Percentiles rank a stretch among this genome's conserved stretches.
These are phyloP conservation scores for Polymixis lichenea DNA, from an alignment of 2,888 invertebrate species.

Conservation along the genomic window DNA sequence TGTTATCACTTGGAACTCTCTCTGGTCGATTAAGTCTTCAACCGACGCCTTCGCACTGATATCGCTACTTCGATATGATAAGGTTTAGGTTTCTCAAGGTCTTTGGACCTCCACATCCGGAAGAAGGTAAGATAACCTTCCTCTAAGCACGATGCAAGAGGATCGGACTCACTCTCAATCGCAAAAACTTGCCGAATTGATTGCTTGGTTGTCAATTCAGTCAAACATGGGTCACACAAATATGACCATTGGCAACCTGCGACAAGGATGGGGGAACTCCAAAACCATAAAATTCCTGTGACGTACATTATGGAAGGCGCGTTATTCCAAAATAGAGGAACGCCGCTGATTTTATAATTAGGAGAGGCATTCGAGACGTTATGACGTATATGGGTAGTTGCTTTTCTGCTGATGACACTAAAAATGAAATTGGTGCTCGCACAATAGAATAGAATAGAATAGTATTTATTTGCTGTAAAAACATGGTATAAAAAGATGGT, in stretches of 20 bases:
- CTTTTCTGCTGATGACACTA: neutral
- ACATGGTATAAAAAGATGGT: no score
- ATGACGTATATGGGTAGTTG: neutral
- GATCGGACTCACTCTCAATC: no score
- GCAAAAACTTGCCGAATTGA: neutral
- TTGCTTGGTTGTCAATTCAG: neutral
- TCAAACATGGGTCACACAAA: neutral
- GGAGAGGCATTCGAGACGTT: neutral
- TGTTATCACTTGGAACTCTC: constrained; percentile 36
- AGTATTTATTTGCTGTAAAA: no score
- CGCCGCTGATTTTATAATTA: neutral
- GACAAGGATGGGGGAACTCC: neutral
- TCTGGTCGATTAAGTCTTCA: constrained; percentile 28
- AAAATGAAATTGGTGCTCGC: neutral
- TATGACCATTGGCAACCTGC: neutral
- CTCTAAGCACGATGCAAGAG: neutral
- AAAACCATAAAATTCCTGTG: neutral
- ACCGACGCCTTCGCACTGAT: constrained; percentile 13
- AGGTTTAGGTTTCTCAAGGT: constrained; percentile 11
- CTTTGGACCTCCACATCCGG: constrained; percentile 14
- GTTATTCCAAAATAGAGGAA: neutral
- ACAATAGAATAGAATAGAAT: neutral
- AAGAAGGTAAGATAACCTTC: neutral
- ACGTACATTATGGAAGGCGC: neutral
- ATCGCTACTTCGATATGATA: constrained; percentile 34